phyloP scores from a whole-genome alignment of 2,797 vertebrate species.

The Syngnathus acus region DNA sequence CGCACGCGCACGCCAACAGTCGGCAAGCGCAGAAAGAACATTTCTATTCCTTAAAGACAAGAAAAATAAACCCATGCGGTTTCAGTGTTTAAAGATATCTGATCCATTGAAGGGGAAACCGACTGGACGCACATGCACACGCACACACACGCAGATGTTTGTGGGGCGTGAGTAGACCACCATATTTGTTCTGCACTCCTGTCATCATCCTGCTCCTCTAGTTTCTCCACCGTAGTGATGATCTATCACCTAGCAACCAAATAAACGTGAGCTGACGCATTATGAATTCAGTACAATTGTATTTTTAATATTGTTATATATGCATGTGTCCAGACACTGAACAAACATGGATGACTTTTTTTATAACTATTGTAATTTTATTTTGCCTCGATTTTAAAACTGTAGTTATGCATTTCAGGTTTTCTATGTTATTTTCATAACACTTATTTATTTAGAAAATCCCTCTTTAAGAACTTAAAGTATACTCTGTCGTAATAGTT shows the following conservation, averaged over 20 bases:
- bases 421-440: not conserved
- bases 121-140: constrained; percentile 29
- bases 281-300: not conserved
- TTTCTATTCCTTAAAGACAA: constrained; percentile 61
- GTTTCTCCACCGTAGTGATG: constrained; percentile 34
- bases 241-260: constrained; percentile 31
- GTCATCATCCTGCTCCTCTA: constrained; percentile 48
- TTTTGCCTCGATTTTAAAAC: not conserved
- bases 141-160: constrained; percentile 30
- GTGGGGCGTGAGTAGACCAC: constrained; percentile 52
- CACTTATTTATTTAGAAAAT: too few relatives aligned
- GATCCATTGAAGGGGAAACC: constrained; percentile 48
- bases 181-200: constrained; percentile 55
- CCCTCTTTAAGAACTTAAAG: too few relatives aligned
- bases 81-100: constrained; percentile 50
- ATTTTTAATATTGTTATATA: too few relatives aligned
- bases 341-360: too few relatives aligned
- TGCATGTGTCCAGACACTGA: too few relatives aligned
- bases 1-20: constrained; percentile 19
- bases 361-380: not conserved
- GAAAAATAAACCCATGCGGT: constrained; percentile 64
- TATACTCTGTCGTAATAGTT: too few relatives aligned
- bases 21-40: constrained; percentile 36
- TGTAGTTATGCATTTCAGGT: not conserved
- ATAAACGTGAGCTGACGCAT: not conserved